Percentiles rank a stretch among this genome's conserved stretches.
Conservation (phyloP, 1,140 invertebrate species). For the Mesaphorura yosii region DNA sequence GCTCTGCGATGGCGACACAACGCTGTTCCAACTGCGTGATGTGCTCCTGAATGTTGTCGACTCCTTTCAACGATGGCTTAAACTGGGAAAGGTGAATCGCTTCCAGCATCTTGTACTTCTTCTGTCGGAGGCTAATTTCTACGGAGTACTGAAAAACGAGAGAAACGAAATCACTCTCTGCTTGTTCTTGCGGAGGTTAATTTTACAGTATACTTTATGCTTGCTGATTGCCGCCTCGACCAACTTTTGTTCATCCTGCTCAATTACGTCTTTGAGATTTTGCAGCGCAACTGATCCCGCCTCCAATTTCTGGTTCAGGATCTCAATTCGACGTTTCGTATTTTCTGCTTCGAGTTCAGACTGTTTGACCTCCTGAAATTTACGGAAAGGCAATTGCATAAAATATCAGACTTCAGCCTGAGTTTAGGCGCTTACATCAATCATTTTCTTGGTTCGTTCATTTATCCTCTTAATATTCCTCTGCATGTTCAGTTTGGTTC, state of each 20-base stretch:
- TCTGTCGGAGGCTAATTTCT: slow-evolving; percentile 26
- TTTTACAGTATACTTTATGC: slow-evolving; percentile 16
- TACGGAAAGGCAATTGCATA: no score
- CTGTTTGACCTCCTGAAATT: slow-evolving; percentile 28
- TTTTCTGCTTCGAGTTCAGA: slow-evolving; percentile 22
- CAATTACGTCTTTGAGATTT: slow-evolving; percentile 16
- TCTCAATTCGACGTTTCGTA: slow-evolving; percentile 15
- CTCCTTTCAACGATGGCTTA: slow-evolving; percentile 20
- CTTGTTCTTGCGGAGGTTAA: neutral
- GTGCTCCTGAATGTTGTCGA: slow-evolving; percentile 27
- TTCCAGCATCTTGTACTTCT: slow-evolving; percentile 27
- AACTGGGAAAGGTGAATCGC: slow-evolving; percentile 20
- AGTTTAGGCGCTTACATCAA: no score
- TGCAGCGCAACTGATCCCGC: slow-evolving; percentile 10
- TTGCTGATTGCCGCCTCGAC: slow-evolving; percentile 22
- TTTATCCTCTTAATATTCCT: slow-evolving; percentile 19
- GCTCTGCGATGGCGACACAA: slow-evolving; percentile 23
- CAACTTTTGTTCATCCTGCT: slow-evolving; percentile 20
- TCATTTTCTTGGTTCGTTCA: slow-evolving; percentile 19
- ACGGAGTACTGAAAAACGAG: slow-evolving; percentile 18
- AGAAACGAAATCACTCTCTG: neutral
- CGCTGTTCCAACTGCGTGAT: slow-evolving; percentile 28
- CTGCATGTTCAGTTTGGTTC: slow-evolving; percentile 25
- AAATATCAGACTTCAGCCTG: no score
- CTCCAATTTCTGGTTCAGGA: slow-evolving; percentile 18